These are phyloP conservation scores for Plagodis dolabraria DNA, from an alignment of 2,888 invertebrate genomes.

Conservation along the genomic window DNA sequence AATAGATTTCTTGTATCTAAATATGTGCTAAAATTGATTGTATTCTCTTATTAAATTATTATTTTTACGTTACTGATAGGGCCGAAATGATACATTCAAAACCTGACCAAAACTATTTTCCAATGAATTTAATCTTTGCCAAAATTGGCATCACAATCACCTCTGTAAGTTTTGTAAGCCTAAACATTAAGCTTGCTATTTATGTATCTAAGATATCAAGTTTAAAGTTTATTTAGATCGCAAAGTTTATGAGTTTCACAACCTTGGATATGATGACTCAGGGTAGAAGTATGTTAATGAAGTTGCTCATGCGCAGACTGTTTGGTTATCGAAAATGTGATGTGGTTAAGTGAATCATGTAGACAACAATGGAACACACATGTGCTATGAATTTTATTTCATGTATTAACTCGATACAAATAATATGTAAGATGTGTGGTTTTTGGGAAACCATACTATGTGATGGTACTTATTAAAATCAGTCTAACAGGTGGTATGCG, in stretches of 20 bases:
- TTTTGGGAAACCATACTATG: too few species aligned
- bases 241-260: conserved; percentile 28
- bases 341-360: conserved; percentile 4
- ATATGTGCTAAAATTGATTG: too few species aligned
- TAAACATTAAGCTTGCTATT: conserved; percentile 30
- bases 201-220: conserved; percentile 34
- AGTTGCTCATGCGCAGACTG: not conserved
- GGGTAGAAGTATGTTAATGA: conserved; percentile 7
- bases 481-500: too few species aligned
- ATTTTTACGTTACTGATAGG: too few species aligned
- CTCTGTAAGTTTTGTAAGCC: conserved; percentile 19
- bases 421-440: too few species aligned
- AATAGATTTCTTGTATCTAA: too few species aligned
- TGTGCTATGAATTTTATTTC: too few species aligned
- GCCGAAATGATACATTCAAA: too few species aligned
- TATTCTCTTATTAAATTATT: too few species aligned
- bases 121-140: conserved; percentile 10
- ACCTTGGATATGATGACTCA: conserved; percentile 14
- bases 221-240: conserved; percentile 28
- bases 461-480: too few species aligned
- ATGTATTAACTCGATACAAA: too few species aligned
- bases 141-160: not conserved
- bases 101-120: not conserved
- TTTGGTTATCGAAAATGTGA: conserved; percentile 5
- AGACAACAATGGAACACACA: not conserved